Evolutionary conservation across 1,140 invertebrate species (phyloP).

Genomic region (Kradibia gibbosae): DNA sequence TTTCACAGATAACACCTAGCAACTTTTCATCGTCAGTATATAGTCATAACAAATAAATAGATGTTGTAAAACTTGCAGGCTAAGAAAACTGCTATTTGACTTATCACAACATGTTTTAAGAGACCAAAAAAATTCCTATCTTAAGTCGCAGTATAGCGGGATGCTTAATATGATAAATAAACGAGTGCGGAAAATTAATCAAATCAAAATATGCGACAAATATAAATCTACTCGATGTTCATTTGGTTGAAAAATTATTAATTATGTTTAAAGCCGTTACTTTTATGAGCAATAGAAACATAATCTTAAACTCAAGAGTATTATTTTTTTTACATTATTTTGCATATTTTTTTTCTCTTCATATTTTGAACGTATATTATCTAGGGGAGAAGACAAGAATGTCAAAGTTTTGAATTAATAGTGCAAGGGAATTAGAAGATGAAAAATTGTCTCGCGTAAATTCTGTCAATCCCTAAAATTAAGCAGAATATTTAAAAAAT

Average conservation of each 20-base stretch:
- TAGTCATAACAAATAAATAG: not conserved
- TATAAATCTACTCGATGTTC: not conserved
- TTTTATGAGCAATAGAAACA: not conserved
- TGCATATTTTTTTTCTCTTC: not conserved
- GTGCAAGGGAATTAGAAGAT: not conserved
- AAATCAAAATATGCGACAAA: not conserved
- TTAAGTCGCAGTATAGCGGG: not conserved
- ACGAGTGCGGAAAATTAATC: not conserved
- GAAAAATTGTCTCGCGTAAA: not conserved
- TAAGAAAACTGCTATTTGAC: not conserved
- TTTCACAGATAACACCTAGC: not conserved
- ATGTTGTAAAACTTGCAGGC: not conserved
- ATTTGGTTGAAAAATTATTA: too few species aligned
- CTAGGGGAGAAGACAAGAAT: not conserved
- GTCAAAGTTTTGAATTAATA: not conserved
- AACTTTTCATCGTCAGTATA: conserved; percentile 1
- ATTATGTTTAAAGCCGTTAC: not conserved
- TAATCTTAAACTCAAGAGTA: not conserved
- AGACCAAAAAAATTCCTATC: not conserved
- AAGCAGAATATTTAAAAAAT: not conserved
- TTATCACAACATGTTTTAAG: not conserved
- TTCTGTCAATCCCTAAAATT: not conserved
- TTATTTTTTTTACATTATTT: not conserved
- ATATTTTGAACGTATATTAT: not conserved
- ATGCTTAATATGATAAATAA: not conserved